Evolutionary conservation across 1,140 invertebrate species (phyloP).

Genomic region (Drosophila subpulchrella): DNA sequence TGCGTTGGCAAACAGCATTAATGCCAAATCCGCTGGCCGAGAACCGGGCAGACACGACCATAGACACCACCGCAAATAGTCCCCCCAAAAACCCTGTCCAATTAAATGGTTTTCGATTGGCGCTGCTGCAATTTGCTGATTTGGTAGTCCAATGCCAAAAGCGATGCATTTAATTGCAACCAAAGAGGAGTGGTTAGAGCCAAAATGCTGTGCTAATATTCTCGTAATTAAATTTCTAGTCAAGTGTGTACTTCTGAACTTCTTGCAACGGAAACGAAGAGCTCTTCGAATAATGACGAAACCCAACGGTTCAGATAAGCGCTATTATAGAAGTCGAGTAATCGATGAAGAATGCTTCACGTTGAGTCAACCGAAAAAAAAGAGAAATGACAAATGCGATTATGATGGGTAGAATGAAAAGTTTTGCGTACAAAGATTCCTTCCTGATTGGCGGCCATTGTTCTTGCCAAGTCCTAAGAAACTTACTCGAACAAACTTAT

Average conservation of each 20-base stretch:
- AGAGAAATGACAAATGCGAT: slow-evolving; percentile 22
- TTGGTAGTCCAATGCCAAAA: slow-evolving; percentile 64
- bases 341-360: slow-evolving; percentile 16
- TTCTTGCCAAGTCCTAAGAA: slow-evolving; percentile 21
- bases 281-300: slow-evolving; percentile 15
- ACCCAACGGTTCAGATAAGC: slow-evolving; percentile 13
- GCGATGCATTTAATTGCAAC: slow-evolving; percentile 64
- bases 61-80: slow-evolving; percentile 58
- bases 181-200: slow-evolving; percentile 14
- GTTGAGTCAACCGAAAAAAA: slow-evolving; percentile 21
- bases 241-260: neutral
- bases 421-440: slow-evolving; percentile 16
- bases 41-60: slow-evolving; percentile 59
- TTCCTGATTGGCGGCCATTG: slow-evolving; percentile 31
- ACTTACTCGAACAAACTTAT: slow-evolving; percentile 25
- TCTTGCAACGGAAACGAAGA: slow-evolving; percentile 25
- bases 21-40: slow-evolving; percentile 11
- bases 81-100: slow-evolving; percentile 22
- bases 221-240: slow-evolving; percentile 34
- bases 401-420: slow-evolving; percentile 37
- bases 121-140: slow-evolving; percentile 67
- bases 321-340: slow-evolving; percentile 28
- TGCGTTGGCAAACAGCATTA: slow-evolving; percentile 75
- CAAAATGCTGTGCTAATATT: slow-evolving; percentile 48
- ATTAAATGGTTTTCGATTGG: slow-evolving; percentile 68